phyloP scores from a whole-genome alignment of 30 jellyfish, hydroid and myxozoan genomes.

The Aurelia sp. region DNA sequence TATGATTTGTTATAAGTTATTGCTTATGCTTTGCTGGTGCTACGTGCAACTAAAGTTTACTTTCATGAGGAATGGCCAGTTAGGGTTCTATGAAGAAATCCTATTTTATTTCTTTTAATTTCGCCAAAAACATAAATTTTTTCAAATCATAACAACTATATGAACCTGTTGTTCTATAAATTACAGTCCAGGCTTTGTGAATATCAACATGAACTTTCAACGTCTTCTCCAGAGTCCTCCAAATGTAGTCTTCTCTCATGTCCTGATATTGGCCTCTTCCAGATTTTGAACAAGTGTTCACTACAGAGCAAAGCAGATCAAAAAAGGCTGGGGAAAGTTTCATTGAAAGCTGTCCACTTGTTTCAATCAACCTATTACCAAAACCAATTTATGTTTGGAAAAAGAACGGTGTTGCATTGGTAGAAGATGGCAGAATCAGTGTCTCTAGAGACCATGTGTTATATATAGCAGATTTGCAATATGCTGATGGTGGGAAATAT shows the following conservation, averaged over 20 bases:
- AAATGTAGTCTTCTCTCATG: background rate
- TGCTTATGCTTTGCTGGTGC: no score
- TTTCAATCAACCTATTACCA: conserved; percentile 51
- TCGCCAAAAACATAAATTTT: no score
- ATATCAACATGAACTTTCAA: no score
- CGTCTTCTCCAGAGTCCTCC: no score
- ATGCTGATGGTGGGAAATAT: conserved; percentile 71
- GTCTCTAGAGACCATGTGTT: conserved; percentile 57
- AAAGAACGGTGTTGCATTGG: conserved; percentile 59
- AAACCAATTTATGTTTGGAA: conserved; percentile 78
- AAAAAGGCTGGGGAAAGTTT: conserved; percentile 48
- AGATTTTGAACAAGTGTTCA: conserved; percentile 71
- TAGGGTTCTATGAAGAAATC: no score
- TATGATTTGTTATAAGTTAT: no score
- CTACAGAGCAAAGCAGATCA: conserved; percentile 9
- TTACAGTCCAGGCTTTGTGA: no score
- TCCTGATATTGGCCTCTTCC: conserved; percentile 1
- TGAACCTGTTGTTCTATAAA: no score
- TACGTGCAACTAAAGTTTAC: no score
- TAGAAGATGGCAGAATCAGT: conserved; percentile 66
- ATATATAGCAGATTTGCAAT: conserved; percentile 68
- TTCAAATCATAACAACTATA: no score
- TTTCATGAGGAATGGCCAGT: no score
- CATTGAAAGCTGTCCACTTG: conserved; percentile 35
- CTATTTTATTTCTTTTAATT: no score